Base-by-base conservation (phyloP, 2,888 invertebrate species). In the Thalpophila matura region DNA sequence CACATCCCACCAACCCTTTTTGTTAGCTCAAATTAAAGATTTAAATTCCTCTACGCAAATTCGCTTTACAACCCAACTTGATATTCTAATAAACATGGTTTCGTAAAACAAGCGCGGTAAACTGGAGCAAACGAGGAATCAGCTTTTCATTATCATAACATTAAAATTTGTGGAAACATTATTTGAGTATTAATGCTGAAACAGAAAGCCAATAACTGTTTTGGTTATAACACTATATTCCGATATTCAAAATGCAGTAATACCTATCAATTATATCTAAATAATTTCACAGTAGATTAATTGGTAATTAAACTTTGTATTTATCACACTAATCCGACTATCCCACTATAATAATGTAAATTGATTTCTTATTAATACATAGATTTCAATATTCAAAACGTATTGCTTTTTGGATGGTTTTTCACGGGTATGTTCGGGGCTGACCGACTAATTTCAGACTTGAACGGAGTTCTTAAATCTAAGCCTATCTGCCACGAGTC, bases 1-100 rank as follows among this genome's bases (percentile, higher is more conserved):
- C 51, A 62, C 51, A 45, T 54, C 43, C 57, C 24, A 49, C 43
- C 70, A 58, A 77, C 67, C 77, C 67, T 74, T 77, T 74, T 72
- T 75, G 68, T 43, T 54, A 51, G 49, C 38, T 61, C 26, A 60
- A 77, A 76, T 77, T 70, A 54, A 46, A 54, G 61, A 70, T 57
- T 69, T 67, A 68, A 72, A 70, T 73, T 60, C 42, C 54, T 31
- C 42, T 14, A 45, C 55, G 33, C 56, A 64, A 69, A 60, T 66
- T 72, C 61, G 46, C 54, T 72, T 65, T 33, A 66, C 66, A 72
- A 60, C 59, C 38, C 53, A 14, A 38, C 63, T 64, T 40, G 58
- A 54, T 66, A 55, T 40, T n/a, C 33, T 66, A 72, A 72, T 66
- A 72, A 72, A 72, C 60, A 59, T 14, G 20, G 55, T 49, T 56